A percentile compares a stretch with the other conserved stretches of the same genome.
phyloP scores from a whole-genome alignment of 2,113 vertebrate genomes.

The Tonatia bakeri region DNA sequence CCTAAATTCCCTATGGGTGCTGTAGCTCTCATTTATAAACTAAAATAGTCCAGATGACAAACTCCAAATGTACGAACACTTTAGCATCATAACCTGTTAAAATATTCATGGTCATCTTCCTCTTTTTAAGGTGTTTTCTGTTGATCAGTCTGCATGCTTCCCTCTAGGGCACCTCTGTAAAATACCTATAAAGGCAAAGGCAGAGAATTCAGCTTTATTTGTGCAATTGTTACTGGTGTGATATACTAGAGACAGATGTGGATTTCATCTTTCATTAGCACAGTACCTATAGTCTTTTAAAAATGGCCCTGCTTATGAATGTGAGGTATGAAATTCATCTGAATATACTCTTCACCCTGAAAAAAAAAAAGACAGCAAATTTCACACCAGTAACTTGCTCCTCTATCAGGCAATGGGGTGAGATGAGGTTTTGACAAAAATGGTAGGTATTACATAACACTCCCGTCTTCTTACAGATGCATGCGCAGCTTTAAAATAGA shows the following conservation, averaged over 20 bases:
- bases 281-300: constrained; percentile 42
- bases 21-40: constrained; percentile 59
- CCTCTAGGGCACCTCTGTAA: constrained; percentile 51
- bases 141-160: constrained; percentile 21
- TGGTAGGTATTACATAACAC: constrained; percentile 74
- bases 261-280: constrained; percentile 63
- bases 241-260: constrained; percentile 30
- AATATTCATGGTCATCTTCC: constrained; percentile 12
- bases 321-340: constrained; percentile 72
- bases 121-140: constrained; percentile 43
- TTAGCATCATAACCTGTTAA: constrained; percentile 48
- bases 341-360: constrained; percentile 67
- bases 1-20: not conserved
- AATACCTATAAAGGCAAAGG: constrained; percentile 33
- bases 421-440: constrained; percentile 74
- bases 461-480: constrained; percentile 67
- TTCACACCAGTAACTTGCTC: constrained; percentile 75
- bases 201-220: constrained; percentile 33
- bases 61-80: constrained; percentile 39
- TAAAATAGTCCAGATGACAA: constrained; percentile 50
- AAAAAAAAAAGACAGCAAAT: constrained; percentile 62
- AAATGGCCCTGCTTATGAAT: constrained; percentile 59
- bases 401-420: constrained; percentile 72
- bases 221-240: not conserved
- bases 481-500: constrained; percentile 67